These are phyloP conservation scores for Dendroctonus ponderosae DNA, from an alignment of 1,140 invertebrate genomes.

Conservation along the genomic window DNA sequence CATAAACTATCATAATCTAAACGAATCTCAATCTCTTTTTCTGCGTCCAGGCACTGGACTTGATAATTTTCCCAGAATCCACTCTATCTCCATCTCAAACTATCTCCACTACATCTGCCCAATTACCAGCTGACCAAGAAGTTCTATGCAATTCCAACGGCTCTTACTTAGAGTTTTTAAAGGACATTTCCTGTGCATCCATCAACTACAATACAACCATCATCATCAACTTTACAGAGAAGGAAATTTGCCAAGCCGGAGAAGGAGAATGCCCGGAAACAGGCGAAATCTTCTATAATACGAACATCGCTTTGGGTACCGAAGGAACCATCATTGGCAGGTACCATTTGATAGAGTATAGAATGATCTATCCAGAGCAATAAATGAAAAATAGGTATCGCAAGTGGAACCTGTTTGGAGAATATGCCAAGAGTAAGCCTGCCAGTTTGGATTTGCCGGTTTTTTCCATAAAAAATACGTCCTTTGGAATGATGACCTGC, in stretches of 20 bases:
- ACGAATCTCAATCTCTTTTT: background rate
- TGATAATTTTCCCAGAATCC: conserved; percentile 35
- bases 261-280: conserved; percentile 40
- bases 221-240: conserved; percentile 72
- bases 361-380: background rate
- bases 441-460: conserved; percentile 48
- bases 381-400: conserved; percentile 56
- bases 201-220: conserved; percentile 56
- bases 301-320: conserved; percentile 57
- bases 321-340: conserved; percentile 25
- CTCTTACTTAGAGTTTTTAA: conserved; percentile 20
- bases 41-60: conserved; percentile 23
- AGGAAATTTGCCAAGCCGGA: conserved; percentile 40
- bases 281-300: conserved; percentile 61
- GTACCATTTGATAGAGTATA: conserved; percentile 3
- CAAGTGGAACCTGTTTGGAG: conserved; percentile 65
- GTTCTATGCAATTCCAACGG: conserved; percentile 33
- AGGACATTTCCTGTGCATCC: conserved; percentile 51
- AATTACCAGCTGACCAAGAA: conserved; percentile 3
- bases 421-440: conserved; percentile 55
- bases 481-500: conserved; percentile 75
- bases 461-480: conserved; percentile 79
- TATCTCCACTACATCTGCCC: background rate
- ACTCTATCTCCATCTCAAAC: conserved; percentile 13
- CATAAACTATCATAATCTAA: background rate